These are phyloP conservation scores for Sanderia malayensis DNA, from an alignment of 30 jellyfish, hydroid and myxozoan species.

Conservation along the genomic window DNA sequence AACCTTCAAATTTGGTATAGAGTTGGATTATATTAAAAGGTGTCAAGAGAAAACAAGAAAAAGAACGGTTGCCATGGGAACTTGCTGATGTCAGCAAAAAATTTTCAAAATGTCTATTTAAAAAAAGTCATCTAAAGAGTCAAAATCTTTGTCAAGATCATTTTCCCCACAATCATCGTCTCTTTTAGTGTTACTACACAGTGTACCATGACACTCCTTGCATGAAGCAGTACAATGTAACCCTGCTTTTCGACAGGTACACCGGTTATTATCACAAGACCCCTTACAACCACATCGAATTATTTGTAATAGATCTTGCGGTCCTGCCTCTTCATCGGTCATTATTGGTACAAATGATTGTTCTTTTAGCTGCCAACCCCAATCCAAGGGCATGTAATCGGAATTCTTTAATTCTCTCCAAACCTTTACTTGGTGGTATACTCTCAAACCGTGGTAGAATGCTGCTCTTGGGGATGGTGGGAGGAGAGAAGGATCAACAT, in stretches of 20 bases:
- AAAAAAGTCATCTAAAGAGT: background rate
- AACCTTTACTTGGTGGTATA: constrained; percentile 21
- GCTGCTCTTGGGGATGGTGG: constrained; percentile 61
- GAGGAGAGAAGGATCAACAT: constrained; percentile 29
- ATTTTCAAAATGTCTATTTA: too few species aligned
- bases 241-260: constrained; percentile 1
- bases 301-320: background rate
- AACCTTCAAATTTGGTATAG: background rate
- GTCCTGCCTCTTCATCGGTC: background rate
- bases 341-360: background rate
- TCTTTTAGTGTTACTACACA: background rate
- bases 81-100: background rate
- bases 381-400: constrained; percentile 19
- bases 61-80: background rate
- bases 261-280: background rate
- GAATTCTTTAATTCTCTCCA: constrained; percentile 24
- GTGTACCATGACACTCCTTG: background rate
- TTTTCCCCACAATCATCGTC: background rate
- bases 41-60: background rate
- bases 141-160: background rate
- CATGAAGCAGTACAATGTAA: background rate
- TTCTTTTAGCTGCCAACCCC: background rate
- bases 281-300: background rate
- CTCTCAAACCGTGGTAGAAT: constrained; percentile 37
- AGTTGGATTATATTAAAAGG: background rate